Percentiles rank a stretch among this genome's conserved stretches.
These are phyloP conservation scores for Andrena cerasifolii DNA, from an alignment of 1,140 invertebrate genomes.

Conservation along the genomic window DNA sequence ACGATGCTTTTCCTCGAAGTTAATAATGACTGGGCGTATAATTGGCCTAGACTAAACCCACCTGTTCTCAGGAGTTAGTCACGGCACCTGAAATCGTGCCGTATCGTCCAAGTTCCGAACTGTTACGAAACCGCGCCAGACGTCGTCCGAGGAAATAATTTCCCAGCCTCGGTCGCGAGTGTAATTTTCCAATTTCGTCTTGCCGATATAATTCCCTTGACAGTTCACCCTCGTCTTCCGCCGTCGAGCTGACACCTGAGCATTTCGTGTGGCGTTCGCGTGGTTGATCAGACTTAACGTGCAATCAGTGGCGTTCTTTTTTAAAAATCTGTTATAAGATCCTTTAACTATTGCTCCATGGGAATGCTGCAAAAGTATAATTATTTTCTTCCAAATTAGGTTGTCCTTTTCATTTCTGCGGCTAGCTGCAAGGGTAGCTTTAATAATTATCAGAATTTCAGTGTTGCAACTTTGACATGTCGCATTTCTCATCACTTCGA, in stretches of 20 bases:
- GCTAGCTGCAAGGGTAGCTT: no score
- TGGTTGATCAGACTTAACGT: neutral
- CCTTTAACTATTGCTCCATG: no score
- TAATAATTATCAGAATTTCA: no score
- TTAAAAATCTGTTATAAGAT: neutral
- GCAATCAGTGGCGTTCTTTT: conserved; percentile 19
- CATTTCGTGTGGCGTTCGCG: neutral
- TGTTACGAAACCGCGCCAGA: conserved; percentile 64
- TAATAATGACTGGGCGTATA: conserved; percentile 58
- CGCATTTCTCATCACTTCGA: no score
- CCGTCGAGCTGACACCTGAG: conserved; percentile 43
- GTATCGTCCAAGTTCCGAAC: conserved; percentile 49
- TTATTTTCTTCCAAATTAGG: no score
- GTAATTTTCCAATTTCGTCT: conserved; percentile 74
- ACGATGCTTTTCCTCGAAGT: conserved; percentile 47
- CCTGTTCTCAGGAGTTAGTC: conserved; percentile 66
- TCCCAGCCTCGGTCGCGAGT: conserved; percentile 58
- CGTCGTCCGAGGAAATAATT: conserved; percentile 65
- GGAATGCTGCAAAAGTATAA: no score
- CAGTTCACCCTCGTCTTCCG: conserved; percentile 73
- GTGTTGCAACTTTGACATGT: no score
- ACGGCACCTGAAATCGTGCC: conserved; percentile 61
- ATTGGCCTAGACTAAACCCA: conserved; percentile 64
- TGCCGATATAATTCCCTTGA: conserved; percentile 70
- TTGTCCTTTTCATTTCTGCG: no score